phyloP scores from a whole-genome alignment of 2,113 vertebrate species.

The Poeciliopsis retropinna region DNA sequence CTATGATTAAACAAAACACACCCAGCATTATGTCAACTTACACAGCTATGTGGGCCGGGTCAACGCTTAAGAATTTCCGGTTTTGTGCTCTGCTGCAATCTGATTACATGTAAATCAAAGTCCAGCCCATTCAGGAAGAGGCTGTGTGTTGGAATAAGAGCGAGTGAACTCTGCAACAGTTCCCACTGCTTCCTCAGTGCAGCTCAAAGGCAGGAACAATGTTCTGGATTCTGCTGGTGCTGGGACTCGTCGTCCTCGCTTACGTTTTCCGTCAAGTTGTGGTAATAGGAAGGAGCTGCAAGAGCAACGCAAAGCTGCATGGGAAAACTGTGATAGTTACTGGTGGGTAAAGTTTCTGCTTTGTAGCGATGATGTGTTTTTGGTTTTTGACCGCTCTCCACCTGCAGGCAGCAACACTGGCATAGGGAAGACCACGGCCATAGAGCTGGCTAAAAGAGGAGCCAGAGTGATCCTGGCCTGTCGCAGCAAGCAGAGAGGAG shows the following conservation, averaged over 20 bases:
- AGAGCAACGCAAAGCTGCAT: constrained; percentile 62
- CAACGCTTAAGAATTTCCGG: not conserved
- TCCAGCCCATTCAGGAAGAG: constrained; percentile 18
- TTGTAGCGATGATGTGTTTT: not conserved
- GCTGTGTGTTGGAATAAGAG: constrained; percentile 7
- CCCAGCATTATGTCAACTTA: not conserved
- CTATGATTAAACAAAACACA: not conserved
- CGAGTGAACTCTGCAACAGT: not conserved
- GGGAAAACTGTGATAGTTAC: constrained; percentile 88
- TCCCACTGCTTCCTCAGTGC: not conserved
- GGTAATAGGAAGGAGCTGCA: constrained; percentile 67
- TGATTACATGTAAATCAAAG: not conserved
- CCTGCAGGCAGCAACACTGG: constrained; percentile 87
- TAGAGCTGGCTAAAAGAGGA: constrained; percentile 88
- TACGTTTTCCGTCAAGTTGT: constrained; percentile 63
- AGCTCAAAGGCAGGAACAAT: constrained; percentile 24
- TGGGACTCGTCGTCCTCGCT: constrained; percentile 65
- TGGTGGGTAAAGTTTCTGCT: constrained; percentile 69
- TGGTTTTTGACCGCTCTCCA: not conserved
- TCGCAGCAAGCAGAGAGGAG: constrained; percentile 80
- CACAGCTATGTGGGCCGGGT: not conserved
- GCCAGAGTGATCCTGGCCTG: constrained; percentile 91
- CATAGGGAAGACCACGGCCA: constrained; percentile 87
- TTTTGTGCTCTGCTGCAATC: not conserved
- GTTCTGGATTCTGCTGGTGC: constrained; percentile 40